Percentiles rank a stretch among this genome's conserved stretches.
Evolutionary conservation across 2,113 vertebrate genomes (phyloP).

Genomic region (Propithecus coquereli): DNA sequence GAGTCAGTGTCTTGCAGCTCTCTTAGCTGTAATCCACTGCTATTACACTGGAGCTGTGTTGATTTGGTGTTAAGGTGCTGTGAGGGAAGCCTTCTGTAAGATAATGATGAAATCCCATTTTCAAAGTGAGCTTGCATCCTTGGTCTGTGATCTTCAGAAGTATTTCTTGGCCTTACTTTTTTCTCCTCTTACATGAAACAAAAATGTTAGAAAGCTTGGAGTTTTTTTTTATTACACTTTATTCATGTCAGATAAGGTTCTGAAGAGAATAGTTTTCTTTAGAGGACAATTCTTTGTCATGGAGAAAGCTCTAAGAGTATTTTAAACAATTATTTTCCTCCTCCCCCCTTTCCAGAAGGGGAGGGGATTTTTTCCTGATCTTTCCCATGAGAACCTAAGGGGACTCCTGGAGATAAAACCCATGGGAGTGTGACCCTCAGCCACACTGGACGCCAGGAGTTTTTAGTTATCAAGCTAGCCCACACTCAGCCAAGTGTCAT

Average conservation of each 20-base stretch:
- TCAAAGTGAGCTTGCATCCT: background rate
- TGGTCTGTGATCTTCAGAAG: background rate
- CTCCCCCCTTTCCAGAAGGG: background rate
- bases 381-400: background rate
- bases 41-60: background rate
- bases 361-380: background rate
- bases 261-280: background rate
- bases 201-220: fast-evolving
- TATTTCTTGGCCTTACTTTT: background rate
- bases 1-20: background rate
- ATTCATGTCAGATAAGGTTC: no score
- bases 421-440: background rate
- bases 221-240: background rate
- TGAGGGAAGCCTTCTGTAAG: background rate
- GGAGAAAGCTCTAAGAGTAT: background rate
- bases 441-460: no score
- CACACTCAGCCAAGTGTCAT: fast-evolving
- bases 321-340: background rate
- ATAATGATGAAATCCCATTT: background rate
- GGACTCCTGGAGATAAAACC: background rate
- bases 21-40: background rate
- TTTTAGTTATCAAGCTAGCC: background rate
- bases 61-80: background rate
- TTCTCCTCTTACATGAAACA: background rate
- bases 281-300: background rate